Percentiles rank a stretch among this genome's conserved stretches.
phyloP scores from a whole-genome alignment of 2,888 invertebrate species.

The Lobophora halterata region DNA sequence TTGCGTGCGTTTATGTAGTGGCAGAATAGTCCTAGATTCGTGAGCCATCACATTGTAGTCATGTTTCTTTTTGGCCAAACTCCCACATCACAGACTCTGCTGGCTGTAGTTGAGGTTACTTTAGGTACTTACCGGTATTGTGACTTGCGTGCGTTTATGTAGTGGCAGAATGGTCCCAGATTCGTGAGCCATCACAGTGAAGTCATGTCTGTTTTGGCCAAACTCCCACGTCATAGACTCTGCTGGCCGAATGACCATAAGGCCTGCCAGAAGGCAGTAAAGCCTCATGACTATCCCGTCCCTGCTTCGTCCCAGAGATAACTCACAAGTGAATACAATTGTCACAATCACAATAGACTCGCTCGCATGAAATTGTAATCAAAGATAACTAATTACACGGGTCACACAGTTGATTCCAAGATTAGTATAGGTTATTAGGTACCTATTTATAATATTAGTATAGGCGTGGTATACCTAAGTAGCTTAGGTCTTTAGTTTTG shows the following conservation, averaged over 20 bases:
- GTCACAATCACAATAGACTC: too few relatives aligned
- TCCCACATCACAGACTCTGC: neutral
- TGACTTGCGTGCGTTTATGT: neutral
- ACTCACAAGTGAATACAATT: too few relatives aligned
- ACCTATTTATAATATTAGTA: too few relatives aligned
- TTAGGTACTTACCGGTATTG: constrained; percentile 4
- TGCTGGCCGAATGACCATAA: neutral
- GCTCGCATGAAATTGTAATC: too few relatives aligned
- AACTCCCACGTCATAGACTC: constrained; percentile 7
- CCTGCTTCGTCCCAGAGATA: too few relatives aligned
- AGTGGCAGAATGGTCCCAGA: neutral
- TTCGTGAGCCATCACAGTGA: neutral
- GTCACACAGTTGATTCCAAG: too few relatives aligned
- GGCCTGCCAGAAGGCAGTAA: constrained; percentile 5
- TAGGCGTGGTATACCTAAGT: too few relatives aligned
- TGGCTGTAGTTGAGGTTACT: neutral
- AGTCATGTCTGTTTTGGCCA: neutral
- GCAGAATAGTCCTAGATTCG: neutral
- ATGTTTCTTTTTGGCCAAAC: neutral
- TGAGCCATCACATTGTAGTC: neutral
- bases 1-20: neutral
- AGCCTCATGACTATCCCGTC: too few relatives aligned
- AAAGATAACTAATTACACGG: too few relatives aligned
- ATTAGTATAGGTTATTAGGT: too few relatives aligned
- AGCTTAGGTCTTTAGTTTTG: too few relatives aligned